phyloP scores from a whole-genome alignment of 2,888 invertebrate species.

The Aphidoletes aphidimyza region DNA sequence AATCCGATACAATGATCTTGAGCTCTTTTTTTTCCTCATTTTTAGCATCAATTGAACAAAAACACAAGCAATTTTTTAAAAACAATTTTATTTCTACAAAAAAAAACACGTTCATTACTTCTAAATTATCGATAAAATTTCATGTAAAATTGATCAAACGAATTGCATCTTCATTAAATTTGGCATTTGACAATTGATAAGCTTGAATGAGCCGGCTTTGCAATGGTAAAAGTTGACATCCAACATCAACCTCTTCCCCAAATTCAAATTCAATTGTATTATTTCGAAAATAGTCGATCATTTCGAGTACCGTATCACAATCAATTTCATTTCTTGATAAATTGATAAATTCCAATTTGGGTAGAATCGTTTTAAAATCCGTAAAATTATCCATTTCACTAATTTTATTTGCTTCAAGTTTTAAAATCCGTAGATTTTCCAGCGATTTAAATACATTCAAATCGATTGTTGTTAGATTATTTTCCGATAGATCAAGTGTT shows the following conservation, averaged over 20 bases:
- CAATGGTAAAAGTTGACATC: neutral
- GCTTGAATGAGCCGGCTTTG: neutral
- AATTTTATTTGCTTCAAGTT: neutral
- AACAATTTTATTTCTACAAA: neutral
- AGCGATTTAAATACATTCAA: neutral
- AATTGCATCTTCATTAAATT: neutral
- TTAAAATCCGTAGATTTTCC: neutral
- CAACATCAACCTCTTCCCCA: neutral
- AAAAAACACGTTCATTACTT: neutral
- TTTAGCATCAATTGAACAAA: too few relatives aligned
- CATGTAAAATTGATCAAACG: neutral
- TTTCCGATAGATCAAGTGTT: conserved; percentile 1
- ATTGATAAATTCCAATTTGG: conserved; percentile 6
- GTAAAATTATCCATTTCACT: conserved; percentile 4
- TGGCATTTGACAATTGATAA: conserved; percentile 1
- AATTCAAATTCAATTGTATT: conserved; percentile 43
- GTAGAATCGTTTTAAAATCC: neutral
- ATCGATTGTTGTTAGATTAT: neutral
- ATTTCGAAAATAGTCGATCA: neutral
- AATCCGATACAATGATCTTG: too few relatives aligned
- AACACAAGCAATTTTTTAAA: neutral
- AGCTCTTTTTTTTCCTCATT: too few relatives aligned
- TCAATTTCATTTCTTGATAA: conserved; percentile 10
- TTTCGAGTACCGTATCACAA: neutral
- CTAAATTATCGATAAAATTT: neutral